Conservation (phyloP, 2,113 vertebrate genomes). For the Gorsachius goisagi region DNA sequence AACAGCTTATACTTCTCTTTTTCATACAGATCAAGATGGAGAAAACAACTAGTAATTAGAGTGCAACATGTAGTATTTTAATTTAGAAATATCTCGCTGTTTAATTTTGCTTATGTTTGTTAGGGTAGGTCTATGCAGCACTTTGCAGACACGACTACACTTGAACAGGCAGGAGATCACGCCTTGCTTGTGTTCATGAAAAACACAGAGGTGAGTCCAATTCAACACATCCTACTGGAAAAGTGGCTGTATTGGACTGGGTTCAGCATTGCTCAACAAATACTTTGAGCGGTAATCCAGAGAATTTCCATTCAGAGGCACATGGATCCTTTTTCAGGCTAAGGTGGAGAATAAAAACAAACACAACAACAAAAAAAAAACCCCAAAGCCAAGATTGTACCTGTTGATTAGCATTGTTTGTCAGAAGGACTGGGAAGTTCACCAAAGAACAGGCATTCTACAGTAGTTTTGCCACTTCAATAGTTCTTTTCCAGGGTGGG, state of each 20-base stretch:
- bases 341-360: not conserved
- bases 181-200: not conserved
- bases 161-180: not conserved
- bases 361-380: not conserved
- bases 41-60: not conserved
- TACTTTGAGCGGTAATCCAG: not conserved
- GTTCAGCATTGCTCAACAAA: not conserved
- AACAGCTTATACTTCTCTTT: not conserved
- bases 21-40: not conserved
- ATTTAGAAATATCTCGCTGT: not conserved
- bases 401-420: not conserved
- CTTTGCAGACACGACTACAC: not conserved
- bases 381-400: rapidly evolving
- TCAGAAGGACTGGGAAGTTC: not conserved
- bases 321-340: not conserved
- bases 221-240: not conserved
- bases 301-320: not conserved
- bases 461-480: not conserved
- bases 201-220: not conserved
- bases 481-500: not conserved
- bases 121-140: not conserved
- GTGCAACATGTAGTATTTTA: rapidly evolving
- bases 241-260: not conserved
- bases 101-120: not conserved
- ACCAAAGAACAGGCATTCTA: not conserved